Conservation (phyloP, 2,888 invertebrate genomes). For the Melinaea marsaeus region DNA sequence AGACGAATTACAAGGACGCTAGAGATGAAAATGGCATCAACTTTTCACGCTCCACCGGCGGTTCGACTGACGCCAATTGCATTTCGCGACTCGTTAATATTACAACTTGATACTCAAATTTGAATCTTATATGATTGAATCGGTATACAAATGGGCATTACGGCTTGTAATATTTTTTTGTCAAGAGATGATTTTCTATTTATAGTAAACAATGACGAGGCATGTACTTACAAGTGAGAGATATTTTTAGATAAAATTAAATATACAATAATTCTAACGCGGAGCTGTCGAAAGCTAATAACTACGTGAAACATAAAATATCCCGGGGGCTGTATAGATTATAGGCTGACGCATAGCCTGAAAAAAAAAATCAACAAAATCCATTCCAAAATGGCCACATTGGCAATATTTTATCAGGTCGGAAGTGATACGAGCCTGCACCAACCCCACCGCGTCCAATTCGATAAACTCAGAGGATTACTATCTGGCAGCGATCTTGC, state of each 20-base stretch:
- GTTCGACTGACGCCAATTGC: constrained; percentile 41
- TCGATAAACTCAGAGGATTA: constrained; percentile 28
- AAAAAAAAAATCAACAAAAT: constrained; percentile 7
- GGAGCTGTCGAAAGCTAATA: too few species aligned
- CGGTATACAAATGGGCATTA: too few species aligned
- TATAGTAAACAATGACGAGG: too few species aligned
- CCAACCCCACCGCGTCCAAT: constrained; percentile 19
- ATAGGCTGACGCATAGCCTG: constrained; percentile 4
- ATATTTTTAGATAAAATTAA: too few species aligned
- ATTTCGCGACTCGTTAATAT: constrained; percentile 50
- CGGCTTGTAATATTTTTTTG: too few species aligned
- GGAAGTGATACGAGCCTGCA: constrained; percentile 22
- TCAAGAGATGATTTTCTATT: too few species aligned
- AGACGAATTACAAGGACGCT: constrained; percentile 26
- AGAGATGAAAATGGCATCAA: constrained; percentile 49
- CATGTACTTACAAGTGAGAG: too few species aligned
- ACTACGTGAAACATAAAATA: not conserved
- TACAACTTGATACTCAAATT: constrained; percentile 42
- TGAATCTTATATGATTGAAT: constrained; percentile 21
- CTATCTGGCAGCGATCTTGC: constrained; percentile 29
- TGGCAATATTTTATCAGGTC: constrained; percentile 21
- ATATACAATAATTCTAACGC: too few species aligned
- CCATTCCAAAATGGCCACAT: constrained; percentile 9
- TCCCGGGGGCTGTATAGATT: not conserved
- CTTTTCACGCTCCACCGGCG: constrained; percentile 45